Evolutionary conservation across 2,113 vertebrate genomes (phyloP).

Genomic region (Mobula hypostoma): DNA sequence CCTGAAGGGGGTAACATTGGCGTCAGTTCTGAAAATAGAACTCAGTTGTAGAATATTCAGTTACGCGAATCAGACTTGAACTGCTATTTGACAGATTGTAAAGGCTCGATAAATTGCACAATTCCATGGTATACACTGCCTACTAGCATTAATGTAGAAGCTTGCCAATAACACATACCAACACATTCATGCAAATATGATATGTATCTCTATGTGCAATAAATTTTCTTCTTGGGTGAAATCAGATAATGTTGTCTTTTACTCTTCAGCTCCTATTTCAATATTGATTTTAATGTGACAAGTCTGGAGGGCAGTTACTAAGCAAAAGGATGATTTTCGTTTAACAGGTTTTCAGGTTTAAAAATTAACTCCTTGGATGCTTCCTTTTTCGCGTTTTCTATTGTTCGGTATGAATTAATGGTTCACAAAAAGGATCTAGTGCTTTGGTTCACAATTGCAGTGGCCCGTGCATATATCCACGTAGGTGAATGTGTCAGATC

Average conservation of each 20-base stretch:
- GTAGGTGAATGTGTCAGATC: background rate
- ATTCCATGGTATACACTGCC: background rate
- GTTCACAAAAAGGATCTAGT: too few relatives aligned
- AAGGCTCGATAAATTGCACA: background rate
- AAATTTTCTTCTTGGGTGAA: slow-evolving; percentile 20
- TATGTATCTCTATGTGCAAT: slow-evolving; percentile 25
- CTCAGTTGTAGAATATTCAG: slow-evolving; percentile 30
- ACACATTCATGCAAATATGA: slow-evolving; percentile 18
- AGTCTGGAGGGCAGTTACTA: background rate
- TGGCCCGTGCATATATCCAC: background rate
- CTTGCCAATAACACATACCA: slow-evolving; percentile 30
- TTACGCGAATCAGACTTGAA: slow-evolving; percentile 28
- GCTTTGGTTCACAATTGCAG: background rate
- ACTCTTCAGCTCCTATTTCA: slow-evolving; percentile 35
- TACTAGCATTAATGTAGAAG: background rate
- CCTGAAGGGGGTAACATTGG: slow-evolving; percentile 31
- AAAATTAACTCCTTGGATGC: slow-evolving; percentile 16
- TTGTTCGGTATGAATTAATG: background rate
- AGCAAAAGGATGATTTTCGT: background rate
- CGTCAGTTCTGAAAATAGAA: slow-evolving; percentile 37
- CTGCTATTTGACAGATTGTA: background rate
- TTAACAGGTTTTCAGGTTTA: background rate
- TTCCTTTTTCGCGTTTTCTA: background rate
- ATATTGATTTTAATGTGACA: slow-evolving; percentile 30
- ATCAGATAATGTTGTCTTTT: slow-evolving; percentile 25